These are phyloP conservation scores for Penelope pileata DNA, from an alignment of 2,113 vertebrate species.

Conservation along the genomic window DNA sequence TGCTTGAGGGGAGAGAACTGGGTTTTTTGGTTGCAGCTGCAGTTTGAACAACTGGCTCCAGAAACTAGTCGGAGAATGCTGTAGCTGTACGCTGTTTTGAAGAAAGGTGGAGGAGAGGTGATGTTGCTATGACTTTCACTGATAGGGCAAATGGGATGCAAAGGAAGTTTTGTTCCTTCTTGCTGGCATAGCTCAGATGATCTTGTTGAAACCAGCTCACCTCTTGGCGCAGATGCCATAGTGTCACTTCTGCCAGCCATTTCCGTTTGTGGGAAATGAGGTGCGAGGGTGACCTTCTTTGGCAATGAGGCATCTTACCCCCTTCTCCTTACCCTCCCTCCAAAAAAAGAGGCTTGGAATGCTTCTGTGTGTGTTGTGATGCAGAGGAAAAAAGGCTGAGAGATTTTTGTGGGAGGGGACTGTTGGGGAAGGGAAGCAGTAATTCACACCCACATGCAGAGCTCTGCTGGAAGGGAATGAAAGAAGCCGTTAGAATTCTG, in stretches of 20 bases:
- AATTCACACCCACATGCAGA: neutral
- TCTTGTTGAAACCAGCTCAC: neutral
- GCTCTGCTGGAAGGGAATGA: constrained; percentile 3
- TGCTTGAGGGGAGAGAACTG: neutral
- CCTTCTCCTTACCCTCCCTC: neutral
- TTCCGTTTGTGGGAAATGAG: neutral
- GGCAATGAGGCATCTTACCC: neutral
- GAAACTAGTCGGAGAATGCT: neutral
- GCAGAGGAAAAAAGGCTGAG: neutral
- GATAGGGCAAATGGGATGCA: neutral
- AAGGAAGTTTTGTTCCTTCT: neutral
- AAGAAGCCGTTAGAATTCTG: neutral
- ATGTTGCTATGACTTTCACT: neutral
- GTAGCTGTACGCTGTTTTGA: neutral
- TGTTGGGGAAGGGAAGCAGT: neutral
- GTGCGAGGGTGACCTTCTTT: neutral
- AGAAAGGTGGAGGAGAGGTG: neutral
- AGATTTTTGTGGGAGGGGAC: neutral
- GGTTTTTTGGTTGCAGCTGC: neutral
- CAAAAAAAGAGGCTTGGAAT: neutral
- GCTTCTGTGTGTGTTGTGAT: neutral
- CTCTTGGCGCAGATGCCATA: neutral
- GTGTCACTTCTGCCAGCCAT: neutral
- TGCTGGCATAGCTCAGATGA: neutral
- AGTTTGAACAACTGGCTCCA: neutral